Base-by-base conservation (phyloP, 2,797 vertebrate genomes). In the Hozukius guyotensis region DNA sequence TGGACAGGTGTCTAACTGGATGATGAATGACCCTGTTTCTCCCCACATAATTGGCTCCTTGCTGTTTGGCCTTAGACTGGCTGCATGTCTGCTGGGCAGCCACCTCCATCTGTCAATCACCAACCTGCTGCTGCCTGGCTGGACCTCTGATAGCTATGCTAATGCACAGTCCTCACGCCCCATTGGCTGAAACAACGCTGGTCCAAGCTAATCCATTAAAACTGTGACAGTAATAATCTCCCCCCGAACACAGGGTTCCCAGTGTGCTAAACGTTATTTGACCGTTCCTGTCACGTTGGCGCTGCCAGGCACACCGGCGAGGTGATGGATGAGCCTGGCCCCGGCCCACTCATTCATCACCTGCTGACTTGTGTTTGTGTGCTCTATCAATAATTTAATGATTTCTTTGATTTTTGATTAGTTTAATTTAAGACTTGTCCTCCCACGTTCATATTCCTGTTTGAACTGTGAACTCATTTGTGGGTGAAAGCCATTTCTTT, bases 221-320 rank as follows among this genome's bases (percentile, higher is more conserved):
- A 77, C 88, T 75, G 87, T 95, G 94, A 95, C 95, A 95, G 93
- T 93, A 91, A 95, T 95, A 94, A 95, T 95, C 93, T 93, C 78
- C 88, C 87, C 86, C 90, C 91, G 89, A 94, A 95, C 91, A 94
- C 89, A 85, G 87, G 90, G 88, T 92, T 89, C 84, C 93, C 87
- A 89, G 89, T 90, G 91, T 93, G 93, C 95, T 95, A 95, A 95
- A 95, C 88, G 93, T 94, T 95, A 93, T 94, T 94, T 96, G 94
- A 95, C 94, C 89, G 90, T 93, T 93, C 87, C 91, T 95, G 94
- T 95, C 95, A 95, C 84, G 75, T 87, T 81, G 87, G 85, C 60
- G 87, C 92, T 92, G 91, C 88, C 83, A 85, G 89, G 87, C 79
- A 81, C 77, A 87, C 78, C 55, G 71, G 81, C 71, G 78, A 77